Evolutionary conservation across 30 jellyfish, hydroid and myxozoan genomes (phyloP).

Genomic region (Aurelia sp.): DNA sequence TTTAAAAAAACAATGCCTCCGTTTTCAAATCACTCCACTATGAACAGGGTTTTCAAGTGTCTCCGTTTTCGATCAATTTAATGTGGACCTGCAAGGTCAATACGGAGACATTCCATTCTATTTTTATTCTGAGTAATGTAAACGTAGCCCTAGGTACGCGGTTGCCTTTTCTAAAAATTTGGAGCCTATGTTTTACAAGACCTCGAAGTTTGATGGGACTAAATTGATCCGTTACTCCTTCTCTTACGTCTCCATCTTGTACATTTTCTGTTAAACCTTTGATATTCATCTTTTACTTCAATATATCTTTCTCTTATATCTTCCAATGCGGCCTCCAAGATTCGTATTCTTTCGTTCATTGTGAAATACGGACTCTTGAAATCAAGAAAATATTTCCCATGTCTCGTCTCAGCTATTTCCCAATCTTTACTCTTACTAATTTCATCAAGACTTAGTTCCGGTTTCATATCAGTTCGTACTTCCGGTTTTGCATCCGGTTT

Average conservation of each 20-base stretch:
- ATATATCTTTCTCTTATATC: conserved; percentile 84
- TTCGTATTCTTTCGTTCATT: conserved; percentile 71
- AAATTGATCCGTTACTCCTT: conserved; percentile 9
- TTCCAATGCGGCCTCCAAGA: conserved; percentile 85
- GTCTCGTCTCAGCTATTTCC: conserved; percentile 51
- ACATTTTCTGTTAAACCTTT: conserved; percentile 56
- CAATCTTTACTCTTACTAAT: conserved; percentile 38
- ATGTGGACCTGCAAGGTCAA: too few relatives aligned
- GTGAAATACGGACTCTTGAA: conserved; percentile 73
- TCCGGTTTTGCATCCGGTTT: background rate
- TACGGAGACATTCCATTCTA: too few relatives aligned
- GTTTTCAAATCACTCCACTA: too few relatives aligned
- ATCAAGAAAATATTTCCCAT: conserved; percentile 58
- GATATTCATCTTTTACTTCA: conserved; percentile 75
- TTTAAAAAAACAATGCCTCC: too few relatives aligned
- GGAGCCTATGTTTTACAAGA: background rate
- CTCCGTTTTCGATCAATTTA: too few relatives aligned
- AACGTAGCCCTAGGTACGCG: too few relatives aligned
- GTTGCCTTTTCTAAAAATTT: background rate
- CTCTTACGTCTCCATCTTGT: conserved; percentile 30
- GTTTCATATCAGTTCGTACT: background rate
- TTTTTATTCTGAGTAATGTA: too few relatives aligned
- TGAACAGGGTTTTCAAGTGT: too few relatives aligned
- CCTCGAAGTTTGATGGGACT: background rate
- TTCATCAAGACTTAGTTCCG: background rate